Evolutionary conservation across 2,113 vertebrate genomes (phyloP).

Genomic region (Archocentrus centrarchus): DNA sequence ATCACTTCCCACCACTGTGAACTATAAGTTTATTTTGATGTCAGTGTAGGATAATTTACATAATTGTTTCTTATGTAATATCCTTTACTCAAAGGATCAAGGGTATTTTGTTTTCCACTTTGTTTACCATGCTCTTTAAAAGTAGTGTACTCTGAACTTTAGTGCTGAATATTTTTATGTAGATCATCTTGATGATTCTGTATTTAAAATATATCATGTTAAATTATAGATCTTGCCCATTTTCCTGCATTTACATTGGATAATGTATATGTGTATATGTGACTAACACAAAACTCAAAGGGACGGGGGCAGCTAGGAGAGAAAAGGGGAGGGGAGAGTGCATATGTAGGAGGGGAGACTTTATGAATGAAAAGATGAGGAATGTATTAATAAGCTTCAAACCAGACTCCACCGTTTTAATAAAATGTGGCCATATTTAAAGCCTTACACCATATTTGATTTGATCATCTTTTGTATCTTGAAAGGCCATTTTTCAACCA

Average conservation of each 20-base stretch:
- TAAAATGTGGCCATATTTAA: not conserved
- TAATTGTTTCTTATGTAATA: constrained; percentile 14
- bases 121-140: constrained; percentile 15
- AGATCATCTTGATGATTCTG: not conserved
- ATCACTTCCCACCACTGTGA: not conserved
- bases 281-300: not conserved
- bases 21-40: not conserved
- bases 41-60: not conserved
- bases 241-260: not conserved
- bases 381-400: too few relatives aligned
- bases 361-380: not conserved
- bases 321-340: accelerated
- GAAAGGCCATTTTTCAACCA: not conserved
- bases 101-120: not conserved
- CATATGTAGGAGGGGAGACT: not conserved
- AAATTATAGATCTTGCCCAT: not conserved
- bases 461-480: not conserved
- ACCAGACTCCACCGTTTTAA: not conserved
- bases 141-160: not conserved
- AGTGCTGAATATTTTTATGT: not conserved
- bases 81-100: constrained; percentile 16
- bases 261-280: not conserved
- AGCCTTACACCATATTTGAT: not conserved
- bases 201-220: not conserved
- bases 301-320: not conserved